A percentile compares a stretch with the other conserved stretches of the same genome.
phyloP scores from a whole-genome alignment of 2,888 invertebrate genomes.

The Acleris literana region DNA sequence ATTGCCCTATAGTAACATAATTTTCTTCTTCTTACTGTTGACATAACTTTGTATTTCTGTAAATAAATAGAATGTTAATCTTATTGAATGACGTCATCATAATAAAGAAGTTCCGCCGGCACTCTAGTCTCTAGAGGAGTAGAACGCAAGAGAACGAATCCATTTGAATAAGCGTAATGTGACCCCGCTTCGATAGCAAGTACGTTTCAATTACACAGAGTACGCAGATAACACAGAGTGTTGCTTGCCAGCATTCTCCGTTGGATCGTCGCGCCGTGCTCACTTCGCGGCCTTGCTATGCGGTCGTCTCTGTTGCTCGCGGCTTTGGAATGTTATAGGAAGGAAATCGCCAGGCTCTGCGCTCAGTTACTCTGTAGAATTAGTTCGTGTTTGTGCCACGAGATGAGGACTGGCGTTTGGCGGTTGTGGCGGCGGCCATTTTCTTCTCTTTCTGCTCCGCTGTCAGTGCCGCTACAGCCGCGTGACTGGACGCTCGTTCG shows the following conservation, averaged over 20 bases:
- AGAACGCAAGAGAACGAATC: slow-evolving; percentile 75
- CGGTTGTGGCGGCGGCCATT: slow-evolving; percentile 66
- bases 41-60: neutral
- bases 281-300: slow-evolving; percentile 30
- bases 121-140: slow-evolving; percentile 51
- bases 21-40: neutral
- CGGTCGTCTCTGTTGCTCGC: slow-evolving; percentile 28
- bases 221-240: slow-evolving; percentile 48
- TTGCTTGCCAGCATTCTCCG: slow-evolving; percentile 43
- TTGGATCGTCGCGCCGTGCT: slow-evolving; percentile 36
- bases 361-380: slow-evolving; percentile 48
- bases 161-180: slow-evolving; percentile 52
- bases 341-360: slow-evolving; percentile 47
- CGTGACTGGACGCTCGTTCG: slow-evolving; percentile 58
- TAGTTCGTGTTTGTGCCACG: slow-evolving; percentile 56
- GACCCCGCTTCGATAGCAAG: slow-evolving; percentile 51
- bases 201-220: slow-evolving; percentile 54
- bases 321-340: neutral
- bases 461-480: slow-evolving; percentile 67
- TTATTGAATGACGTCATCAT: slow-evolving; percentile 10
- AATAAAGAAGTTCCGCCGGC: slow-evolving; percentile 26
- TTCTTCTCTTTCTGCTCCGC: slow-evolving; percentile 77
- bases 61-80: slow-evolving; percentile 6
- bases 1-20: neutral
- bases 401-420: slow-evolving; percentile 54